Percentiles rank a stretch among this genome's conserved stretches.
phyloP scores from a whole-genome alignment of 2,888 invertebrate genomes.

The Clunio marinus region DNA sequence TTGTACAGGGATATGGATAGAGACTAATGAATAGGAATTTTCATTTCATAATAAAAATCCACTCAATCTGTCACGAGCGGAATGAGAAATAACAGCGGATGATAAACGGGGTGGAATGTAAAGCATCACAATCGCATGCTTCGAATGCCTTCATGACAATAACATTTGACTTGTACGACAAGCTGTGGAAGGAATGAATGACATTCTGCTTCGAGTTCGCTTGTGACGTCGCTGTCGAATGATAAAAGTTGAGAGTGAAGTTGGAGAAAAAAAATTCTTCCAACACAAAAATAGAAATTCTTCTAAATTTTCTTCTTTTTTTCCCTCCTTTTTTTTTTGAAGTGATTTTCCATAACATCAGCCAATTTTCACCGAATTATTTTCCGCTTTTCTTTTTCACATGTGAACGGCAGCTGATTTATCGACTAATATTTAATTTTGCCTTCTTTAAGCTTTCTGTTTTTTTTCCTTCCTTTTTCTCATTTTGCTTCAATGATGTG shows the following conservation, averaged over 20 bases:
- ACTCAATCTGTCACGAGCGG: conserved; percentile 33
- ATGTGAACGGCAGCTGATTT: conserved; percentile 27
- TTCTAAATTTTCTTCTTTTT: neutral
- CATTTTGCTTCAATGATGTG: neutral
- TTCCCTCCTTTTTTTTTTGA: neutral
- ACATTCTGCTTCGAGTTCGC: neutral
- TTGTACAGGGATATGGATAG: neutral
- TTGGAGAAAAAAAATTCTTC: neutral
- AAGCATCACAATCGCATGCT: neutral
- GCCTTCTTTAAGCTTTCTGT: neutral
- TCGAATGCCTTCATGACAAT: too few species aligned
- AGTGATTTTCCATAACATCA: conserved; percentile 21
- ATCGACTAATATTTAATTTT: conserved; percentile 35
- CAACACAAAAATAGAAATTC: neutral
- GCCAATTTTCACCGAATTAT: conserved; percentile 30
- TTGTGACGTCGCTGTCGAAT: neutral
- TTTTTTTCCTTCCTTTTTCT: neutral
- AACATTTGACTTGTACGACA: neutral
- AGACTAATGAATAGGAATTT: conserved; percentile 35
- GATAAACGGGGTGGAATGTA: neutral
- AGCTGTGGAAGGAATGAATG: neutral
- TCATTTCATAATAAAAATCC: conserved; percentile 27
- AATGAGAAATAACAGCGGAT: neutral
- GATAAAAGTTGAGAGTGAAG: neutral
- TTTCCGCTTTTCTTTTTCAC: neutral